A percentile compares a stretch with the other conserved stretches of the same genome.
Evolutionary conservation across 2,113 vertebrate genomes (phyloP).

Genomic region (Oryzias melastigma): DNA sequence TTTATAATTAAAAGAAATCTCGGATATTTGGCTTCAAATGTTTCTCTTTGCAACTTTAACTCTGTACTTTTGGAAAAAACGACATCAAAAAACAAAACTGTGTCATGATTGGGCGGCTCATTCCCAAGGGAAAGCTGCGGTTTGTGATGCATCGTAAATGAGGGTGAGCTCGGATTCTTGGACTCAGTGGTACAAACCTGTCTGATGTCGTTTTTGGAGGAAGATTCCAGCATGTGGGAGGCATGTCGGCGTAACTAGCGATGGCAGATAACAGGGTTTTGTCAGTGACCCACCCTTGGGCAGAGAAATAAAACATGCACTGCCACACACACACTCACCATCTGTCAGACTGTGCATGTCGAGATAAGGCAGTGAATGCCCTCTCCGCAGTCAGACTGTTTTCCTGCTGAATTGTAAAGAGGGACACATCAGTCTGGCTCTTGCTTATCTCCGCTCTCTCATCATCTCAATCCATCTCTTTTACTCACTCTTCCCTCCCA

Average conservation of each 20-base stretch:
- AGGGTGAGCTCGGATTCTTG: slow-evolving; percentile 21
- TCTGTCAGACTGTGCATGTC: slow-evolving; percentile 46
- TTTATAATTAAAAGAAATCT: background rate
- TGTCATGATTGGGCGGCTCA: background rate
- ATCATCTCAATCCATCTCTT: slow-evolving; percentile 31
- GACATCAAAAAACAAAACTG: background rate
- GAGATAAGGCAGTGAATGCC: slow-evolving; percentile 43
- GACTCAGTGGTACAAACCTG: slow-evolving; percentile 12
- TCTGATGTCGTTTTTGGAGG: slow-evolving; percentile 23
- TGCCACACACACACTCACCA: slow-evolving; percentile 25
- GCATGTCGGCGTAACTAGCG: slow-evolving; percentile 14
- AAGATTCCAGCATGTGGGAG: slow-evolving; percentile 23
- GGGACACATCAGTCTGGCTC: slow-evolving; percentile 35
- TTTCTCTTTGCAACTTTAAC: background rate
- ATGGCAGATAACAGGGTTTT: slow-evolving; percentile 44
- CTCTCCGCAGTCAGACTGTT: slow-evolving; percentile 39
- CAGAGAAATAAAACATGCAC: slow-evolving; percentile 30
- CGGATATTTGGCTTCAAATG: background rate
- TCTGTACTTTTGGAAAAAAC: background rate
- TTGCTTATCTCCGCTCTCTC: slow-evolving; percentile 47
- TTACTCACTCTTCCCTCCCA: background rate
- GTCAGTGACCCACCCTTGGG: slow-evolving; percentile 27
- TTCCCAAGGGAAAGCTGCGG: background rate
- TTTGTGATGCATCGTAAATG: background rate
- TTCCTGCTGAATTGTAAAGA: slow-evolving; percentile 51